phyloP scores from a whole-genome alignment of 2,888 invertebrate species.

The Pomacea canaliculata region DNA sequence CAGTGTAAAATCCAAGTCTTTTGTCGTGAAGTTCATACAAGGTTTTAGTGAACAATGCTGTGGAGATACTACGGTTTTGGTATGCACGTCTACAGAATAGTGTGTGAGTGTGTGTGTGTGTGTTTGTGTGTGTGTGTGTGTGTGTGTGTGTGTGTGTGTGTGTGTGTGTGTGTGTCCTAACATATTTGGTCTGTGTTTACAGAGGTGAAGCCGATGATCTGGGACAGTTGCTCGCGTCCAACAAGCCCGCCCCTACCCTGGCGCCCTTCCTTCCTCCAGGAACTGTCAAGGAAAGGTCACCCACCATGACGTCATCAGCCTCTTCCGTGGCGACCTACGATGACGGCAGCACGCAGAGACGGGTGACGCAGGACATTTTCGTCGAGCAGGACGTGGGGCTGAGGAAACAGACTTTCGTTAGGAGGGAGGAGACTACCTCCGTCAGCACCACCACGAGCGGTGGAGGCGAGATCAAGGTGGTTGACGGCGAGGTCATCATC shows the following conservation, averaged over 20 bases:
- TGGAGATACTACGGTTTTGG: no score
- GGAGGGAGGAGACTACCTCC: conserved; percentile 34
- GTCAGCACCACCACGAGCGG: not conserved
- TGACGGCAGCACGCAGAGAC: conserved; percentile 29
- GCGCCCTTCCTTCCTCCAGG: conserved; percentile 25
- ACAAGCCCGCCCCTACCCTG: conserved; percentile 25
- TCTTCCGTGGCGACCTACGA: conserved; percentile 26
- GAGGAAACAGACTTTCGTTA: conserved; percentile 35
- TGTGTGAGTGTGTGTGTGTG: no score
- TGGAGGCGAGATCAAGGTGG: conserved; percentile 21
- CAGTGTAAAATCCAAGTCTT: not conserved
- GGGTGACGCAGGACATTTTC: conserved; percentile 34
- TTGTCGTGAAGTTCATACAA: no score
- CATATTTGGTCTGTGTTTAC: not conserved
- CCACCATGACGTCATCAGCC: conserved; percentile 33
- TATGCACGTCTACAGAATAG: no score
- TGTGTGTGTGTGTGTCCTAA: no score
- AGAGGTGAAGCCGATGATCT: conserved; percentile 24
- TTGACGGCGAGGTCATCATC: conserved; percentile 34
- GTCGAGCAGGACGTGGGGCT: conserved; percentile 29
- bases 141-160: no score
- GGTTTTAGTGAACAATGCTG: no score
- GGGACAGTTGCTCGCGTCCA: conserved; percentile 27
- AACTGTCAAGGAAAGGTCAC: conserved; percentile 32
- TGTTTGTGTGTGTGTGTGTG: no score